Evolutionary conservation across 64 coral and sea anemone genomes (phyloP), one percentile per base, ranked within the genome.

Genomic region (Porites australiensis): DNA sequence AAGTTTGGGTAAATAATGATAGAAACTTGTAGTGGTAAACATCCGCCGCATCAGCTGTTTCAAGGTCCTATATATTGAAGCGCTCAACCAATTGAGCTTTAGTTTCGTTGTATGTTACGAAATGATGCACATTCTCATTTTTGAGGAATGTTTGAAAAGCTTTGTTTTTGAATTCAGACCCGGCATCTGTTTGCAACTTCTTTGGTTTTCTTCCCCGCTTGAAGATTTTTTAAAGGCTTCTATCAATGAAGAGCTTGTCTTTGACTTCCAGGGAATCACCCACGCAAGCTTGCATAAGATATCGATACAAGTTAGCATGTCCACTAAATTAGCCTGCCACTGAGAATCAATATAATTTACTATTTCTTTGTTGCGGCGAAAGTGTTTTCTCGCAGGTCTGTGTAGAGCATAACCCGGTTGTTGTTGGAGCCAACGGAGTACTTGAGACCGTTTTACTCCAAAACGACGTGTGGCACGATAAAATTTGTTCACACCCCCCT

Each of bases 71-170:
- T n/a, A n/a, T n/a, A 14, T 70, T 91, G 6, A 80, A 83, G 0
- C 62, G 61, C 72, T 82, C 64, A 0, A 55, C 77, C 55, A 82
- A 71, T 7, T 91, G 89, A 0, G 89, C 89, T 71, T 91, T 91
- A 0, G 77, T 91, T 12, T 21, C 2, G 7, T 91, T 83, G 13
- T 91, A 91, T 0, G 63, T 74, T 0, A 91, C 79, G 73, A 91
- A 91, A 58, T 83, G 75, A 12, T 49, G 8, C 4, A 90, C 88
- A 3, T 20, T 20, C 13, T 90, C 4, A 8, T 80, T 21, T 21
- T 27, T 53, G 2, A 80, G 65, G 78, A 50, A 90, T 13, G 4
- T 6, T 19, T 83, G 79, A 5, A 91, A 91, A 4, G 50, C 14
- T 2, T n/a, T 6, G 23, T 86, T 92, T 21, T 75, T 75, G 43